These are phyloP conservation scores for Malurus cyaneus DNA, from an alignment of 2,113 vertebrate species.

Conservation along the genomic window DNA sequence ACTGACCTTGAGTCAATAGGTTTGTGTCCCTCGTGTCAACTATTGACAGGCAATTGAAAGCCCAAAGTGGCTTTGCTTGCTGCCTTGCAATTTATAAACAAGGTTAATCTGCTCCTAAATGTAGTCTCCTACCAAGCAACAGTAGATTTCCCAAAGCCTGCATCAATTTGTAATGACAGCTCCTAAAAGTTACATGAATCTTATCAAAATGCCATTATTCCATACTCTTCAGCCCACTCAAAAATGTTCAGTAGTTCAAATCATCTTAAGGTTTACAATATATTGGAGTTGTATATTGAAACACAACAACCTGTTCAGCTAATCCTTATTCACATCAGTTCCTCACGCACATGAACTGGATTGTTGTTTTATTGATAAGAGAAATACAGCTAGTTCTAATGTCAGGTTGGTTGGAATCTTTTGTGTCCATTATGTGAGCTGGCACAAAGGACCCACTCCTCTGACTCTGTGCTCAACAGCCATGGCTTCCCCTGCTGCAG, in stretches of 20 bases:
- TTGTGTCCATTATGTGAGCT: not conserved
- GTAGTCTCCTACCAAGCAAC: constrained; percentile 11
- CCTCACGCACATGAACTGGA: not conserved
- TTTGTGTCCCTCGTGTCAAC: not conserved
- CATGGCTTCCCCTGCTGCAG: too few species aligned
- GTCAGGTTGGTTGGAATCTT: not conserved
- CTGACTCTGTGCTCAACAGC: not conserved
- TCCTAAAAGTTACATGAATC: constrained; percentile 35
- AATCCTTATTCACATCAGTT: not conserved
- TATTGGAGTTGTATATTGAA: not conserved
- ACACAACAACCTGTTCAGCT: not conserved
- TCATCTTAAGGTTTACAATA: not conserved
- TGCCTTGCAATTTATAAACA: not conserved
- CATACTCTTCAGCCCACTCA: not conserved
- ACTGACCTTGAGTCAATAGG: not conserved
- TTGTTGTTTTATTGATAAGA: not conserved
- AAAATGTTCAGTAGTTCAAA: not conserved
- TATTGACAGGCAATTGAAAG: not conserved
- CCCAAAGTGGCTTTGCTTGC: not conserved
- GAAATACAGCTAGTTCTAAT: not conserved
- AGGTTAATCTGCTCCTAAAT: not conserved
- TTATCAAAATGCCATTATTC: constrained; percentile 40
- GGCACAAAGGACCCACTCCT: not conserved
- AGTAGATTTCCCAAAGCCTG: constrained; percentile 32
- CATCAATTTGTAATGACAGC: constrained; percentile 18